These are phyloP conservation scores for Acronicta aceris DNA, from an alignment of 2,888 invertebrate species.

Conservation along the genomic window DNA sequence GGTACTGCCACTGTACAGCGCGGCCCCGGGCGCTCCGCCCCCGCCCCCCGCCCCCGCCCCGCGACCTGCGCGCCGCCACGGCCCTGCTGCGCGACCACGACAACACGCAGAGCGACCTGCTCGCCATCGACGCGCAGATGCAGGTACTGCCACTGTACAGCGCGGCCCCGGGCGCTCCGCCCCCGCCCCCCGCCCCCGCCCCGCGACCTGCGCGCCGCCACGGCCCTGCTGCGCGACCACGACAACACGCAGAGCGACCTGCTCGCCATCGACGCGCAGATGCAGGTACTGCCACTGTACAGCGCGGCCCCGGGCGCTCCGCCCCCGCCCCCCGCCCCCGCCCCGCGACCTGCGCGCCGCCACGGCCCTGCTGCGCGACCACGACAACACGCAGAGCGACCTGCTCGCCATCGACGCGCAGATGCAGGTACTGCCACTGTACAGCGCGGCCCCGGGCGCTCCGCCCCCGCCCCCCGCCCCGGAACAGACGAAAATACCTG, in stretches of 20 bases:
- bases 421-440: neutral
- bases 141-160: constrained; percentile 92
- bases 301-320: constrained; percentile 95
- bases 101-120: constrained; percentile 96
- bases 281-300: constrained; percentile 91
- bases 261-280: constrained; percentile 93
- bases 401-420: constrained; percentile 94
- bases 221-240: constrained; percentile 95
- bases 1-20: constrained; percentile 93
- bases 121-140: constrained; percentile 93
- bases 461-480: constrained; percentile 93
- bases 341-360: constrained; percentile 95
- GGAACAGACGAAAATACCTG: too few species aligned
- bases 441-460: constrained; percentile 95
- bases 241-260: constrained; percentile 98
- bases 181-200: constrained; percentile 92
- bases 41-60: constrained; percentile 92
- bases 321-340: constrained; percentile 92
- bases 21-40: constrained; percentile 95
- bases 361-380: constrained; percentile 94
- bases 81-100: constrained; percentile 96
- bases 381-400: constrained; percentile 98
- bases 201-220: constrained; percentile 95
- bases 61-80: constrained; percentile 96
- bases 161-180: constrained; percentile 96